phyloP scores from a whole-genome alignment of 2,888 invertebrate species.

The Neoscelio sp. region DNA sequence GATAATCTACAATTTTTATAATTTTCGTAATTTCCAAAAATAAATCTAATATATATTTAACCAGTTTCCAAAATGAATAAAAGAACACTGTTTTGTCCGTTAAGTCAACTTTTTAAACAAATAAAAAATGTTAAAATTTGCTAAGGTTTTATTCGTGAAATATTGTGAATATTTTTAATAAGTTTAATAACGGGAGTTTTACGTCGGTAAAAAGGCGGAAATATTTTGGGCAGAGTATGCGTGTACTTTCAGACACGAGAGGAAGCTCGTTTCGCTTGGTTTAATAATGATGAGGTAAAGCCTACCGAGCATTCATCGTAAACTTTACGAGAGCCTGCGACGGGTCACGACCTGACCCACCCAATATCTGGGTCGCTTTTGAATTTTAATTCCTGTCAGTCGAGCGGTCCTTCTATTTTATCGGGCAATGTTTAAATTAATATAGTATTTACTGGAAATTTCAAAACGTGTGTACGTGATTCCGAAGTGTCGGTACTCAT shows the following conservation, averaged over 20 bases:
- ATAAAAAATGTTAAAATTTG: too few species aligned
- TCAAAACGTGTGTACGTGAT: neutral
- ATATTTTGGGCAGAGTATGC: conserved; percentile 43
- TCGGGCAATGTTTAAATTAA: conserved; percentile 33
- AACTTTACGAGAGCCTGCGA: conserved; percentile 59
- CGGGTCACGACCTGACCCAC: conserved; percentile 75
- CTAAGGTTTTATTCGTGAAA: too few species aligned
- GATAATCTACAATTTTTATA: too few species aligned
- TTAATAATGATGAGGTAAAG: conserved; percentile 61
- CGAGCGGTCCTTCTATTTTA: conserved; percentile 46
- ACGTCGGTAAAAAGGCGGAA: conserved; percentile 37
- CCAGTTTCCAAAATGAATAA: too few species aligned
- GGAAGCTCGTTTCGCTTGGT: conserved; percentile 56
- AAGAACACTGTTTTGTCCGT: too few species aligned
- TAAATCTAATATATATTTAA: too few species aligned
- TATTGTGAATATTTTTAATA: neutral
- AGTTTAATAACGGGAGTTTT: conserved; percentile 5
- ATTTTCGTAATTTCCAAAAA: too few species aligned
- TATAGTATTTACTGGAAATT: conserved; percentile 11
- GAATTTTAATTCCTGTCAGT: conserved; percentile 77
- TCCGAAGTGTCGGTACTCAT: neutral
- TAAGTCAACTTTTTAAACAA: too few species aligned
- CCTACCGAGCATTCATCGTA: conserved; percentile 55
- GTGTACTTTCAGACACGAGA: conserved; percentile 34
- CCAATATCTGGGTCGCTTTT: conserved; percentile 77